Conservation (phyloP, 2,113 vertebrate genomes). For the Alosa alosa region DNA sequence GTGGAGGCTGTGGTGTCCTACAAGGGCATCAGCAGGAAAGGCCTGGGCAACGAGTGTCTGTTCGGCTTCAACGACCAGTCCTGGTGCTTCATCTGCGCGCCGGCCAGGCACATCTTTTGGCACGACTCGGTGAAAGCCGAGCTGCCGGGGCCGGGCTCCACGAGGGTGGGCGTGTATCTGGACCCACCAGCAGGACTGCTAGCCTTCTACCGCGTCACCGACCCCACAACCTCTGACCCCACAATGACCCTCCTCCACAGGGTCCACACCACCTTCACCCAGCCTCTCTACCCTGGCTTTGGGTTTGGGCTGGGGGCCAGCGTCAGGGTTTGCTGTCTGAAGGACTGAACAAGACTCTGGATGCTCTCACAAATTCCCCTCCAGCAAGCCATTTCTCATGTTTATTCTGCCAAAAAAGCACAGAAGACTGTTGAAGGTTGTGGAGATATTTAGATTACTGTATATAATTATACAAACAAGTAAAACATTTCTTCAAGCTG, state of each 20-base stretch:
- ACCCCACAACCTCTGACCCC: background rate
- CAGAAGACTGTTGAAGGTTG: background rate
- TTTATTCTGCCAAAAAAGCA: conserved; percentile 9
- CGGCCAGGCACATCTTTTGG: background rate
- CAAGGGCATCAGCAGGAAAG: conserved; percentile 29
- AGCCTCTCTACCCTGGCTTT: conserved; percentile 32
- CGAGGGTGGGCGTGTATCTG: conserved; percentile 27
- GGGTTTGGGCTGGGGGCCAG: background rate
- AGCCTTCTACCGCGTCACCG: conserved; percentile 29
- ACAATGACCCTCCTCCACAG: conserved; percentile 26
- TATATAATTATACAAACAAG: background rate
- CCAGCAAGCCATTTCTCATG: background rate
- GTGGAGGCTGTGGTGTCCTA: conserved; percentile 14
- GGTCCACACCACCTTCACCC: conserved; percentile 20
- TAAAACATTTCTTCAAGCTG: background rate
- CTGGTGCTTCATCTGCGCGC: conserved; percentile 17
- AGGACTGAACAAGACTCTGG: background rate
- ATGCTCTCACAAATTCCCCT: background rate
- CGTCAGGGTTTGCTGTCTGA: background rate
- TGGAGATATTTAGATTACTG: background rate
- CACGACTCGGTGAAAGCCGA: conserved; percentile 25
- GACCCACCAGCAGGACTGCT: conserved; percentile 17
- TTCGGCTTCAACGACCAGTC: conserved; percentile 31
- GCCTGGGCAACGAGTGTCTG: background rate
- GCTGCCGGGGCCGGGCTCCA: background rate